Conservation (phyloP, 1,140 invertebrate species). For the Euborellia annulipes region DNA sequence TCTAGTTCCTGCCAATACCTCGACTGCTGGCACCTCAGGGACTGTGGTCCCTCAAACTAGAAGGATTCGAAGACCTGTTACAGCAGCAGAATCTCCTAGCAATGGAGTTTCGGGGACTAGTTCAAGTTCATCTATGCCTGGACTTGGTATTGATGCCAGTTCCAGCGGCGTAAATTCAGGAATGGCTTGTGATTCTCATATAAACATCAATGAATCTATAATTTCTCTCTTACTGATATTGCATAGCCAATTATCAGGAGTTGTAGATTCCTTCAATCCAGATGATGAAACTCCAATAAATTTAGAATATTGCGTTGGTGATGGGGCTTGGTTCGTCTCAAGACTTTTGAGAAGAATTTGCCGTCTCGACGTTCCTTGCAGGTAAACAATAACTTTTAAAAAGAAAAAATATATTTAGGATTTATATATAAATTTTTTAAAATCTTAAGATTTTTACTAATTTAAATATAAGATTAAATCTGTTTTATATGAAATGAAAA, state of each 20-base stretch:
- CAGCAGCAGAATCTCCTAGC: too few relatives aligned
- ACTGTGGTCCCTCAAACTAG: too few relatives aligned
- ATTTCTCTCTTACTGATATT: constrained; percentile 80
- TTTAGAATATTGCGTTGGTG: constrained; percentile 49
- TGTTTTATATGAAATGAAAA: too few relatives aligned
- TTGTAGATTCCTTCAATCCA: constrained; percentile 58
- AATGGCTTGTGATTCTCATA: constrained; percentile 18
- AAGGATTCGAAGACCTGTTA: too few relatives aligned
- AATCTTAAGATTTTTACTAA: neutral
- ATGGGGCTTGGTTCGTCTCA: constrained; percentile 74
- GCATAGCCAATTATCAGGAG: constrained; percentile 77
- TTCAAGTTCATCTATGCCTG: too few relatives aligned
- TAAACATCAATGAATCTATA: constrained; percentile 74
- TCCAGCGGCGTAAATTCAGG: neutral
- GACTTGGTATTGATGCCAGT: constrained; percentile 18
- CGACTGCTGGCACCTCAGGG: too few relatives aligned
- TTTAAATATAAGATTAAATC: too few relatives aligned
- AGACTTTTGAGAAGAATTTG: constrained; percentile 57
- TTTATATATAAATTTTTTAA: neutral
- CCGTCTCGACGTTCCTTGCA: constrained; percentile 47
- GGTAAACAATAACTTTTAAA: constrained; percentile 10
- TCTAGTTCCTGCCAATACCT: too few relatives aligned
- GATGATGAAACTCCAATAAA: constrained; percentile 24
- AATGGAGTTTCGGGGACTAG: too few relatives aligned
- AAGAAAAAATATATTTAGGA: neutral